A percentile compares a stretch with the other conserved stretches of the same genome.
Evolutionary conservation across 2,888 invertebrate genomes (phyloP).

Genomic region (Zele albiditarsus): DNA sequence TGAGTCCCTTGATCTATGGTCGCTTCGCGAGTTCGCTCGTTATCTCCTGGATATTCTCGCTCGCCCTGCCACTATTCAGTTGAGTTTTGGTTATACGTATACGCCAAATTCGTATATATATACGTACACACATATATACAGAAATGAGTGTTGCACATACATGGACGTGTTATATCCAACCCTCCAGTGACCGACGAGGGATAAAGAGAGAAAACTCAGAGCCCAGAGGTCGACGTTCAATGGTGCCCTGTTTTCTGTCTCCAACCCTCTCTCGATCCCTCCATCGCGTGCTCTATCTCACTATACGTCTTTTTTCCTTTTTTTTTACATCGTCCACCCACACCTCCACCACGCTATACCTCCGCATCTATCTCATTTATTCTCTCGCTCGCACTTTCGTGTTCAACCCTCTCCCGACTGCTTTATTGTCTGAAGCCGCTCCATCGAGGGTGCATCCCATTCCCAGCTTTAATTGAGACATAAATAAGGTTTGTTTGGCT

Average conservation of each 20-base stretch:
- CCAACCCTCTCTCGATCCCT: slow-evolving; percentile 61
- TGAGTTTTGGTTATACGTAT: slow-evolving; percentile 62
- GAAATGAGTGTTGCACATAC: slow-evolving; percentile 44
- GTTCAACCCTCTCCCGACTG: slow-evolving; percentile 62
- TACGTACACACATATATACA: neutral
- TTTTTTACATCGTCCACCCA: slow-evolving; percentile 32
- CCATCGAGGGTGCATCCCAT: slow-evolving; percentile 74
- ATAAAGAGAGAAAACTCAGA: slow-evolving; percentile 56
- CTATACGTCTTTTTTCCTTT: slow-evolving; percentile 13
- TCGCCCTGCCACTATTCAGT: slow-evolving; percentile 65
- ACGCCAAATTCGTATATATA: slow-evolving; percentile 46
- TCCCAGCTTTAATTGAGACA: slow-evolving; percentile 73
- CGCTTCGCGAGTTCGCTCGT: slow-evolving; percentile 73
- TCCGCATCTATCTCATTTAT: slow-evolving; percentile 29
- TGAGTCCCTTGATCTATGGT: slow-evolving; percentile 72
- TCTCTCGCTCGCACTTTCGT: slow-evolving; percentile 40
- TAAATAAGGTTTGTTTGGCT: slow-evolving; percentile 74
- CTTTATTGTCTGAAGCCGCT: slow-evolving; percentile 72
- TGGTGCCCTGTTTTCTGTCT: slow-evolving; percentile 69
- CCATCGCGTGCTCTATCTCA: slow-evolving; percentile 53
- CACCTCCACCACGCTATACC: slow-evolving; percentile 21
- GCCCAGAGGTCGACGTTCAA: slow-evolving; percentile 72
- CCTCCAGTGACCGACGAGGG: slow-evolving; percentile 46
- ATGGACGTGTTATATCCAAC: slow-evolving; percentile 47
- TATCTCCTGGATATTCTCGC: slow-evolving; percentile 69